These are phyloP conservation scores for Bombus ignitus DNA, from an alignment of 1,140 invertebrate species.

Conservation along the genomic window DNA sequence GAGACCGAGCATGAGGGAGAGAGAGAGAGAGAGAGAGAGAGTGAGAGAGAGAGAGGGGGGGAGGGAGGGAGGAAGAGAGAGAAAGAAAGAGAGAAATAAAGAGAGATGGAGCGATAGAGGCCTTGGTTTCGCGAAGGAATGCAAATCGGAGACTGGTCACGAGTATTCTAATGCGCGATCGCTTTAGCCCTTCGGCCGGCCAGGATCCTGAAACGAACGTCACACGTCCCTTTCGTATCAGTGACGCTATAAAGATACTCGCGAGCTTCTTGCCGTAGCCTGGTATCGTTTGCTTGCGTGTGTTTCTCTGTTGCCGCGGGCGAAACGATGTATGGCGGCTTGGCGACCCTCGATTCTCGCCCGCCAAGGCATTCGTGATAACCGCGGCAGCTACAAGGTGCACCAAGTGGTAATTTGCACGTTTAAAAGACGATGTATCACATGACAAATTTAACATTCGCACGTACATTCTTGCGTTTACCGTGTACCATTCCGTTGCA, in stretches of 20 bases:
- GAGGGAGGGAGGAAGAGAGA: neutral
- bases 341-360: slow-evolving; percentile 1
- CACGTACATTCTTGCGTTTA: neutral
- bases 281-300: neutral
- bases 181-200: slow-evolving; percentile 51
- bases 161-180: slow-evolving; percentile 67
- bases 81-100: too few relatives aligned
- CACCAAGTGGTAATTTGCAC: slow-evolving; percentile 41
- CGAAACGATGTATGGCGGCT: slow-evolving; percentile 5
- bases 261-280: slow-evolving; percentile 14
- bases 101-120: neutral
- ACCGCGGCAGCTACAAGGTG: slow-evolving; percentile 40
- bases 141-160: slow-evolving; percentile 68
- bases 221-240: slow-evolving; percentile 38
- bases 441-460: slow-evolving; percentile 32
- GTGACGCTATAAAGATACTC: slow-evolving; percentile 48
- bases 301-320: neutral
- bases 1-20: fast-evolving
- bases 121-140: slow-evolving; percentile 66
- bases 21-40: neutral
- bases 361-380: slow-evolving; percentile 24
- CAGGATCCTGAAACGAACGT: slow-evolving; percentile 42
- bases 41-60: neutral
- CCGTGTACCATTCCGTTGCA: neutral
- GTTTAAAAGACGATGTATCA: slow-evolving; percentile 41